phyloP scores from a whole-genome alignment of 2,113 vertebrate species.

The Cathartes aura region DNA sequence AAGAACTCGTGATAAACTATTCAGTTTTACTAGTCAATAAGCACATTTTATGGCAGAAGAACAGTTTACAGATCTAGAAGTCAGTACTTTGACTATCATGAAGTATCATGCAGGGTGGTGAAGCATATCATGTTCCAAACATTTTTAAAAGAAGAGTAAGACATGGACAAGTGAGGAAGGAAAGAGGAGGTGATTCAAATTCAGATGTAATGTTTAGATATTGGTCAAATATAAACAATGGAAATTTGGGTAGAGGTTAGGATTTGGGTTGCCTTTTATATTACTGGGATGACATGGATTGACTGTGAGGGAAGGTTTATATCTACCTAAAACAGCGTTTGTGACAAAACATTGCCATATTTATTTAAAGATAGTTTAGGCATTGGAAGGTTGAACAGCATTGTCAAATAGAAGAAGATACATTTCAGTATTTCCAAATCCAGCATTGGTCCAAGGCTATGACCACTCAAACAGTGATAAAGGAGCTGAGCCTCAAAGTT shows the following conservation, averaged over 20 bases:
- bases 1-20: background rate
- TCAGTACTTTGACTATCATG: background rate
- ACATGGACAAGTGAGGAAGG: background rate
- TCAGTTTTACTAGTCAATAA: background rate
- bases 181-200: background rate
- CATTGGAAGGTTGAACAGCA: background rate
- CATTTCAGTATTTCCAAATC: background rate
- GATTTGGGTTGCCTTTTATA: background rate
- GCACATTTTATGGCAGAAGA: background rate
- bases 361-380: background rate
- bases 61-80: background rate
- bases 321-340: background rate
- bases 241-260: background rate
- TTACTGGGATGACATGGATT: background rate
- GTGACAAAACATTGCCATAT: background rate
- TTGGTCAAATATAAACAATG: background rate
- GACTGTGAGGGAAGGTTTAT: background rate
- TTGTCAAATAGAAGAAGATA: background rate
- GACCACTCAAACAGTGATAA: background rate
- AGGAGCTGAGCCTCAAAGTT: background rate
- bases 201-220: background rate
- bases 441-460: background rate
- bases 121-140: background rate
- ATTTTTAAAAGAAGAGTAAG: background rate
- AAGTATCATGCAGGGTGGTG: background rate